Evolutionary conservation across 2,888 invertebrate genomes (phyloP).

Genomic region (Leptinotarsa peninsularis): DNA sequence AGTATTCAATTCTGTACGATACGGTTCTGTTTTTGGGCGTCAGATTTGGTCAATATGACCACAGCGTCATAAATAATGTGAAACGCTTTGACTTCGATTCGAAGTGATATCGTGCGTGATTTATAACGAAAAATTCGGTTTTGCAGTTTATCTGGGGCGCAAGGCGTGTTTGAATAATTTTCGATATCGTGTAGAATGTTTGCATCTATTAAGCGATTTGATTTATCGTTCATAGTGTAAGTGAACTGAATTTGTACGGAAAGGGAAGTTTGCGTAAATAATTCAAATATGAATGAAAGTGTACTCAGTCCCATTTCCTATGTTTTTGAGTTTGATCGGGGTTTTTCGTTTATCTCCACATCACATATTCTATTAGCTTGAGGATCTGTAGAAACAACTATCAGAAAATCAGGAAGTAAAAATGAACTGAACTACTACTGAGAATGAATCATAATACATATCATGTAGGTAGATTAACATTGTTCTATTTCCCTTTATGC

Average conservation of each 20-base stretch:
- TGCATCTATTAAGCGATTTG: conserved; percentile 21
- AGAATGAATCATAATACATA: too few relatives aligned
- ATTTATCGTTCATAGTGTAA: conserved; percentile 5
- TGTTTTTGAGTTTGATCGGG: too few relatives aligned
- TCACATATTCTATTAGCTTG: too few relatives aligned
- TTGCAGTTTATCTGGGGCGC: conserved; percentile 25
- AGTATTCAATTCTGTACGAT: neutral
- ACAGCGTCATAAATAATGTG: conserved; percentile 43
- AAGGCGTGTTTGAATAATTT: conserved; percentile 20
- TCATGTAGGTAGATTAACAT: too few relatives aligned
- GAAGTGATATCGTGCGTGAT: conserved; percentile 40
- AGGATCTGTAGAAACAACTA: too few relatives aligned
- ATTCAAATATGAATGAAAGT: neutral
- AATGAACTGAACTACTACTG: too few relatives aligned
- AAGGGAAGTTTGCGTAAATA: neutral
- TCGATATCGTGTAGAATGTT: conserved; percentile 22
- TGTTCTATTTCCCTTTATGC: too few relatives aligned
- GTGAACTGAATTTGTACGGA: conserved; percentile 6
- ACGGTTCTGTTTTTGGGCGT: conserved; percentile 8
- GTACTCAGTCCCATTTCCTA: too few relatives aligned
- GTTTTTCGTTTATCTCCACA: too few relatives aligned
- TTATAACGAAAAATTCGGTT: conserved; percentile 43
- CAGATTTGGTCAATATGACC: conserved; percentile 24
- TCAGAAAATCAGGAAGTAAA: too few relatives aligned
- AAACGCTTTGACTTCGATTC: conserved; percentile 42